These are phyloP conservation scores for Marisa cornuarietis DNA, from an alignment of 1,140 invertebrate species.

Conservation along the genomic window DNA sequence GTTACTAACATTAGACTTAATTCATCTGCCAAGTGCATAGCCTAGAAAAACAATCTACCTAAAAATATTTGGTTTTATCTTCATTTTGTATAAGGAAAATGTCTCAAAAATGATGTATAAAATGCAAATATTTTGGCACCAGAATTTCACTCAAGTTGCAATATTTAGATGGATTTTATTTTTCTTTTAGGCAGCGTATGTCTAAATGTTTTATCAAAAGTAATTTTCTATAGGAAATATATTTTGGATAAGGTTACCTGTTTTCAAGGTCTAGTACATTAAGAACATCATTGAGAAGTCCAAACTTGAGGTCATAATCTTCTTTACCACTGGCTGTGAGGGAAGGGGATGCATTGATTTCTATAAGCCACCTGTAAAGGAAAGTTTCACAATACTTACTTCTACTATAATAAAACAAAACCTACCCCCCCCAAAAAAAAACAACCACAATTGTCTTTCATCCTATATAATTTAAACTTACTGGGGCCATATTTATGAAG, in stretches of 20 bases:
- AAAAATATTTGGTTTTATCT: neutral
- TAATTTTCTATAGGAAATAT: too few relatives aligned
- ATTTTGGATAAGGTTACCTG: conserved; percentile 45
- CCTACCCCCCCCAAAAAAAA: too few relatives aligned
- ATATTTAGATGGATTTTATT: too few relatives aligned
- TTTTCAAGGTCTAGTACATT: conserved; percentile 69
- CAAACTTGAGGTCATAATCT: conserved; percentile 69
- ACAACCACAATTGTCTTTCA: too few relatives aligned
- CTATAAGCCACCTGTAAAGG: conserved; percentile 64
- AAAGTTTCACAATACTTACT: neutral
- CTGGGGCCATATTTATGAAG: too few relatives aligned
- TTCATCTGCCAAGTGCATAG: neutral
- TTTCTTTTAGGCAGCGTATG: too few relatives aligned
- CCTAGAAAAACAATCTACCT: neutral
- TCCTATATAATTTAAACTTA: too few relatives aligned
- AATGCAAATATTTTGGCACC: too few relatives aligned
- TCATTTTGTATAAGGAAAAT: neutral
- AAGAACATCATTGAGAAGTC: conserved; percentile 67
- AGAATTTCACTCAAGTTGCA: too few relatives aligned
- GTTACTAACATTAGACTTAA: neutral
- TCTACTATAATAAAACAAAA: too few relatives aligned
- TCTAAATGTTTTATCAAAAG: too few relatives aligned
- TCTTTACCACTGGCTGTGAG: conserved; percentile 69
- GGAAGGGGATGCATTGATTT: conserved; percentile 70
- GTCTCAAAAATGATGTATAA: too few relatives aligned